Percentiles rank a stretch among this genome's conserved stretches.
phyloP scores from a whole-genome alignment of 2,888 invertebrate genomes.

The Pheosia gnoma region DNA sequence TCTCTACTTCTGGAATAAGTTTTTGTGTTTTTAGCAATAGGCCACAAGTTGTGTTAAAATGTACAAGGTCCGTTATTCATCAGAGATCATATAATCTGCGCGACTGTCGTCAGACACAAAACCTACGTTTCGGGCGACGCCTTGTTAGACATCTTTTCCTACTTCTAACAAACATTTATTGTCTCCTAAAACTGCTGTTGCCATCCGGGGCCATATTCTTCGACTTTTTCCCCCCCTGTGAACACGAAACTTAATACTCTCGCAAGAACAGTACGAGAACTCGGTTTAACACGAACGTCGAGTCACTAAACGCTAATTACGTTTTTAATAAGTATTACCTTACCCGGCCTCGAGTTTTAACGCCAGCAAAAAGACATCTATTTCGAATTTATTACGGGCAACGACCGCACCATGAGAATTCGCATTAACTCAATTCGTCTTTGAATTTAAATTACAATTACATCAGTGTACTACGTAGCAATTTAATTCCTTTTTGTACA shows the following conservation, averaged over 20 bases:
- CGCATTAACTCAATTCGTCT: conserved; percentile 15
- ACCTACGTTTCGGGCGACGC: too few relatives aligned
- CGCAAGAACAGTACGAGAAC: not conserved
- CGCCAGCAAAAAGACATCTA: conserved; percentile 23
- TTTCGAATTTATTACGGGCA: conserved; percentile 23
- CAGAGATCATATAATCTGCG: too few relatives aligned
- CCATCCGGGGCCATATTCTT: too few relatives aligned
- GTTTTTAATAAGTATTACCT: conserved; percentile 27
- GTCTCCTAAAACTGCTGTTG: too few relatives aligned
- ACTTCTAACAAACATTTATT: too few relatives aligned
- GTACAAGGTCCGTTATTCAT: too few relatives aligned
- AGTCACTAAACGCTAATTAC: conserved; percentile 29
- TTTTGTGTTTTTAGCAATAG: too few relatives aligned
- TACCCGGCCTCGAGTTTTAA: conserved; percentile 13
- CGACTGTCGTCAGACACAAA: too few relatives aligned
- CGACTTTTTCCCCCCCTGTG: too few relatives aligned
- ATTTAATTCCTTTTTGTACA: conserved; percentile 26
- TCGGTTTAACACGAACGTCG: conserved; percentile 7
- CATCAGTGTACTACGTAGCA: conserved; percentile 17
- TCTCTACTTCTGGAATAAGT: too few relatives aligned
- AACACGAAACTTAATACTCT: not conserved
- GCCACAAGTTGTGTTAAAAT: too few relatives aligned
- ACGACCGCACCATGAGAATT: conserved; percentile 36
- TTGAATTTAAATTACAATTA: conserved; percentile 18
- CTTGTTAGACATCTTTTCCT: too few relatives aligned